Evolutionary conservation across 2,888 invertebrate genomes (phyloP).

Genomic region (Drosophila paramelanica): DNA sequence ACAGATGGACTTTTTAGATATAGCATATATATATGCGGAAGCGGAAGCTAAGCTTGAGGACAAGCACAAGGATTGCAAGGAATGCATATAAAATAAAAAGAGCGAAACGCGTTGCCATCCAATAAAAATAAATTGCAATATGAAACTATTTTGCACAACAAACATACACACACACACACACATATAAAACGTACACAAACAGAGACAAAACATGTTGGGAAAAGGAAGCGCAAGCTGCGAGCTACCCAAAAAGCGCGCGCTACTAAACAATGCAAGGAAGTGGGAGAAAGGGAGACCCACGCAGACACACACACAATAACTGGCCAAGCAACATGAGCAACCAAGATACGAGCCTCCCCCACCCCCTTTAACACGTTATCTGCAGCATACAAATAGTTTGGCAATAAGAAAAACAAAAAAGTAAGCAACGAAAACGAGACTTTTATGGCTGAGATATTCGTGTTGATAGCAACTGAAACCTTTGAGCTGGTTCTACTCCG

Average conservation of each 20-base stretch:
- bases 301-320: constrained; percentile 20
- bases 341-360: not conserved
- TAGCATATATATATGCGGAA: not conserved
- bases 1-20: constrained; percentile 7
- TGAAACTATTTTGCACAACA: constrained; percentile 66
- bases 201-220: not conserved
- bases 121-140: constrained; percentile 76
- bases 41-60: not conserved
- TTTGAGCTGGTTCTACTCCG: constrained; percentile 22
- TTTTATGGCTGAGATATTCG: constrained; percentile 50
- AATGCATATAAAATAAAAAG: constrained; percentile 41
- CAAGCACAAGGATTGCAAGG: constrained; percentile 14
- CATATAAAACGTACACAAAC: constrained; percentile 6
- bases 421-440: constrained; percentile 24
- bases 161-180: constrained; percentile 8
- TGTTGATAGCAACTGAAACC: constrained; percentile 46
- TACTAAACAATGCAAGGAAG: constrained; percentile 29
- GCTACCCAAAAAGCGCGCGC: constrained; percentile 18
- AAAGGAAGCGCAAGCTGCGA: constrained; percentile 6
- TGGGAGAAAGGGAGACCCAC: constrained; percentile 1
- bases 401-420: constrained; percentile 37
- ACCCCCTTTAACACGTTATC: constrained; percentile 8
- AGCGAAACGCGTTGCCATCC: constrained; percentile 38
- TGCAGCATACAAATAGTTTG: constrained; percentile 58
- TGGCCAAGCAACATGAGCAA: constrained; percentile 43